A percentile compares a stretch with the other conserved stretches of the same genome.
phyloP scores from a whole-genome alignment of 2,888 invertebrate genomes.

The Rhingia rostrata region DNA sequence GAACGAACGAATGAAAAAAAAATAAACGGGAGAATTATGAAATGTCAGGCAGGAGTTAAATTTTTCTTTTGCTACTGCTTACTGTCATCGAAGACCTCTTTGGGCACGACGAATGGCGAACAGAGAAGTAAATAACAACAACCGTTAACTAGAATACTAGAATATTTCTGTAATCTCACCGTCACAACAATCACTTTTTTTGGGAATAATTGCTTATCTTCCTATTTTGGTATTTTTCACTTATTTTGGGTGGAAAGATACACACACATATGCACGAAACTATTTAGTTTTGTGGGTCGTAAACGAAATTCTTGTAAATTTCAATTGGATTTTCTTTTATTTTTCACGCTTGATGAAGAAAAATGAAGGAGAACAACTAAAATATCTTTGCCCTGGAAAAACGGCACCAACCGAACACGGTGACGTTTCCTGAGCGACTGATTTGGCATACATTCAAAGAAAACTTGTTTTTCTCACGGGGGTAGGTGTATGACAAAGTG shows the following conservation, averaged over 20 bases:
- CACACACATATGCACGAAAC: neutral
- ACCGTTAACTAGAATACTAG: constrained; percentile 14
- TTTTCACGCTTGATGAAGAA: constrained; percentile 23
- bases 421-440: constrained; percentile 72
- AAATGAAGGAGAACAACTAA: constrained; percentile 29
- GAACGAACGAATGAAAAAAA: constrained; percentile 10
- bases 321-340: constrained; percentile 5
- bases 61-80: constrained; percentile 22
- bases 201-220: neutral
- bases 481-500: constrained; percentile 11
- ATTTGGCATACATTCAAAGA: constrained; percentile 57
- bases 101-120: constrained; percentile 12
- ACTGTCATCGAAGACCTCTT: constrained; percentile 25
- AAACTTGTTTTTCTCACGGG: constrained; percentile 37
- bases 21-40: constrained; percentile 59
- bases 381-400: constrained; percentile 49
- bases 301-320: neutral
- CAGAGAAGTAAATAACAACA: constrained; percentile 51
- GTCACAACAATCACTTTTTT: neutral
- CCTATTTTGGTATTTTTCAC: neutral
- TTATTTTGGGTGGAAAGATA: neutral
- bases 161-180: constrained; percentile 1
- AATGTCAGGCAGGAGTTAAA: constrained; percentile 55
- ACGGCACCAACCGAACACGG: constrained; percentile 72
- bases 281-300: neutral